phyloP scores from a whole-genome alignment of 2,888 invertebrate genomes.

The Subacronicta megacephala region DNA sequence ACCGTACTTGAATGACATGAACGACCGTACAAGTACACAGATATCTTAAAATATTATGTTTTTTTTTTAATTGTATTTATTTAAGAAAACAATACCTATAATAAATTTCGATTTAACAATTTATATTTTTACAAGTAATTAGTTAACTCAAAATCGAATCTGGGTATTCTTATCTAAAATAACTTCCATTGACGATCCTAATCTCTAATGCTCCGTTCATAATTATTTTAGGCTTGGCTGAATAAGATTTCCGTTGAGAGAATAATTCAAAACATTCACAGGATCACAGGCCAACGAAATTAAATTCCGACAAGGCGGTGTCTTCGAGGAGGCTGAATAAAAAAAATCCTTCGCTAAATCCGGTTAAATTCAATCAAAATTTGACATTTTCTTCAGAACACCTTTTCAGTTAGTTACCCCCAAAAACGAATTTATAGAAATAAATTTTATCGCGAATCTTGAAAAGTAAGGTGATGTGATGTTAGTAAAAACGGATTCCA shows the following conservation, averaged over 20 bases:
- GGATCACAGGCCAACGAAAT: constrained; percentile 66
- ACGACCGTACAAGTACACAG: no score
- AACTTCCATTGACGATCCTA: not conserved
- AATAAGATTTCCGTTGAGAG: constrained; percentile 59
- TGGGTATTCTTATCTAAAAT: not conserved
- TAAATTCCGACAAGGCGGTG: constrained; percentile 64
- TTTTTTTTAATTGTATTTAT: no score
- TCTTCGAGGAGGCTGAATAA: constrained; percentile 48
- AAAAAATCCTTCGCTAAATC: constrained; percentile 60
- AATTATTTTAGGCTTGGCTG: constrained; percentile 43
- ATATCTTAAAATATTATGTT: no score
- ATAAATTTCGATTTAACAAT: no score
- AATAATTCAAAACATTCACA: constrained; percentile 69
- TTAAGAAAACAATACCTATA: no score
- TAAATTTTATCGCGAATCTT: constrained; percentile 12
- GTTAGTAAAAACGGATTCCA: constrained; percentile 2
- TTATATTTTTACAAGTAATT: no score
- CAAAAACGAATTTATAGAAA: constrained; percentile 12
- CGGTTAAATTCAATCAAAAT: constrained; percentile 60
- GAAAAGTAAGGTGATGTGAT: constrained; percentile 2
- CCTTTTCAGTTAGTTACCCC: constrained; percentile 47
- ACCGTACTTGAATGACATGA: no score
- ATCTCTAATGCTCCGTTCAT: constrained; percentile 26
- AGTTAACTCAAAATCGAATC: no score
- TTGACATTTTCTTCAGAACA: constrained; percentile 51